These are phyloP conservation scores for Murina feae DNA, from an alignment of 2,113 vertebrate species.

Conservation along the genomic window DNA sequence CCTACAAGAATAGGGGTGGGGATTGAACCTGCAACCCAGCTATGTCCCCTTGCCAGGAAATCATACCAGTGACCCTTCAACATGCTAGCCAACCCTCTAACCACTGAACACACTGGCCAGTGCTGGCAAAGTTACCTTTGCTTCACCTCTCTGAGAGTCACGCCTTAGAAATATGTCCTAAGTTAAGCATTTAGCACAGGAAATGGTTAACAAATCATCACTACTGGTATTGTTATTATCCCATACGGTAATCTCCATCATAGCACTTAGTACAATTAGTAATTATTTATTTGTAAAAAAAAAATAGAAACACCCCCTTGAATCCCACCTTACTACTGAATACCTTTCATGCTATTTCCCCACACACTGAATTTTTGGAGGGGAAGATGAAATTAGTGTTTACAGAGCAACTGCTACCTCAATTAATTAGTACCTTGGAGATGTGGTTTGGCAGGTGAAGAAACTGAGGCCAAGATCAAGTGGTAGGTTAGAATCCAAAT, in stretches of 20 bases:
- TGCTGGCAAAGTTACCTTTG: not conserved
- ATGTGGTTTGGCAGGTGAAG: slow-evolving; percentile 21
- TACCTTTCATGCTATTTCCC: slow-evolving; percentile 9
- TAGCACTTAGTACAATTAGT: not conserved
- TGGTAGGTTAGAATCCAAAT: slow-evolving; percentile 1
- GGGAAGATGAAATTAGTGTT: slow-evolving; percentile 32
- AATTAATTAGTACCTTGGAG: slow-evolving; percentile 38
- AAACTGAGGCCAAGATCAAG: slow-evolving; percentile 32
- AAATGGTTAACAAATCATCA: slow-evolving; percentile 16
- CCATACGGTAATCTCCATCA: not conserved
- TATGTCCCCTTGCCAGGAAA: too few species aligned
- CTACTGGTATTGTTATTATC: not conserved
- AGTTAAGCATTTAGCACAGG: not conserved
- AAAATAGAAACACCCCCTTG: slow-evolving; percentile 17
- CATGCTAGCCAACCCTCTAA: too few species aligned
- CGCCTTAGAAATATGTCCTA: not conserved
- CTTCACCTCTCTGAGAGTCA: slow-evolving; percentile 9
- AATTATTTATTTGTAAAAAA: slow-evolving; percentile 42
- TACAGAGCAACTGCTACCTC: slow-evolving; percentile 26
- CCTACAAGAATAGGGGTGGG: too few species aligned
- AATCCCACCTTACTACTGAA: slow-evolving; percentile 12
- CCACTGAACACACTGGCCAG: too few species aligned
- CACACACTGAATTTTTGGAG: not conserved
- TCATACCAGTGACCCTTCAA: too few species aligned
- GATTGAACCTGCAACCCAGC: too few species aligned